These are phyloP conservation scores for Sminthopsis crassicaudata DNA, from an alignment of 2,113 vertebrate species.

Conservation along the genomic window DNA sequence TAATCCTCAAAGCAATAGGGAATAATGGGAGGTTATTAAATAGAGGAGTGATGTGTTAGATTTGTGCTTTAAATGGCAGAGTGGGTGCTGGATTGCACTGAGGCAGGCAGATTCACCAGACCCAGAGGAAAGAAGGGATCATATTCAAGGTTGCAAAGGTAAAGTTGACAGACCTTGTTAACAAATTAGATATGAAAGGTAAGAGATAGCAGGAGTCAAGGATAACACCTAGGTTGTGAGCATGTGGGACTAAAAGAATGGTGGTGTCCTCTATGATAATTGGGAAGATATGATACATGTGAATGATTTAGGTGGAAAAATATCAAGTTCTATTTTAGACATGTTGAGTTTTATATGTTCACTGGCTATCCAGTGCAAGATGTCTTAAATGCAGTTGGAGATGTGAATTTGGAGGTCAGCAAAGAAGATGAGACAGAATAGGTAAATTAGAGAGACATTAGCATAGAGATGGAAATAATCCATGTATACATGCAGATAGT, in stretches of 20 bases:
- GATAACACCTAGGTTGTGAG: not conserved
- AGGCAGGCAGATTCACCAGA: not conserved
- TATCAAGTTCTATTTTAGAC: not conserved
- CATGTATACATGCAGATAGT: not conserved
- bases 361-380: not conserved
- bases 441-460: not conserved
- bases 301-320: not conserved
- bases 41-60: not conserved
- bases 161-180: not conserved
- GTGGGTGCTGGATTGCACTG: not conserved
- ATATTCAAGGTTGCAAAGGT: not conserved
- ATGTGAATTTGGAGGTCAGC: not conserved
- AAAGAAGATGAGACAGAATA: not conserved
- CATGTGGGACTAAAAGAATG: not conserved
- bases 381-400: not conserved
- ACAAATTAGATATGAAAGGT: not conserved
- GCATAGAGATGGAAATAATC: not conserved
- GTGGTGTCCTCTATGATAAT: not conserved
- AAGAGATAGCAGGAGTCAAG: not conserved
- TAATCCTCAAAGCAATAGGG: not conserved
- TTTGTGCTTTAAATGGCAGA: not conserved
- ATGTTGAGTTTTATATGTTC: not conserved
- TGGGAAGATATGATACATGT: not conserved
- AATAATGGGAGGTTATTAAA: not conserved
- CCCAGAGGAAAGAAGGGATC: not conserved